These are phyloP conservation scores for Lagenorhynchus albirostris DNA, from an alignment of 2,113 vertebrate genomes.

Conservation along the genomic window DNA sequence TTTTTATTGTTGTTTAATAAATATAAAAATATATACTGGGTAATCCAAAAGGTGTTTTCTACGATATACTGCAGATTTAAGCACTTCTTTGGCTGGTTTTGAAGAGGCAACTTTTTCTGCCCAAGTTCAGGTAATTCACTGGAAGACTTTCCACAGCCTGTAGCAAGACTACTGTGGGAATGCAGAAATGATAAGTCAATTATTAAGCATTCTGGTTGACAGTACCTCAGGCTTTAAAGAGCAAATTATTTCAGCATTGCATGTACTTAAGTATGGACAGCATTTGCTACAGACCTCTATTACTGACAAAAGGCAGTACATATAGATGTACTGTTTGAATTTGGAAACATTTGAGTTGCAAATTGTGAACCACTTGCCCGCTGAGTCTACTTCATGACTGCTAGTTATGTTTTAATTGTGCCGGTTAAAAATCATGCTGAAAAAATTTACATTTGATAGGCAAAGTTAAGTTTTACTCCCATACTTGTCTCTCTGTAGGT, in stretches of 20 bases:
- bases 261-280: slow-evolving; percentile 75
- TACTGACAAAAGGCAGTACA: slow-evolving; percentile 78
- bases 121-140: slow-evolving; percentile 84
- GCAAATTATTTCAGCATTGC: slow-evolving; percentile 90
- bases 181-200: slow-evolving; percentile 82
- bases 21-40: slow-evolving; percentile 72
- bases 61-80: slow-evolving; percentile 88
- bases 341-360: slow-evolving; percentile 82
- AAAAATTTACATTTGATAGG: slow-evolving; percentile 99
- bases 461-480: slow-evolving; percentile 99
- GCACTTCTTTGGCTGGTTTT: slow-evolving; percentile 79
- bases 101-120: slow-evolving; percentile 82
- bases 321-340: slow-evolving; percentile 77
- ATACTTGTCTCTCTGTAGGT: slow-evolving; percentile 99
- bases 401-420: slow-evolving; percentile 96
- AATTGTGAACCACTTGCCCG: slow-evolving; percentile 99
- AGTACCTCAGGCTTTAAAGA: slow-evolving; percentile 80
- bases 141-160: slow-evolving; percentile 87
- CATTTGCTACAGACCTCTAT: slow-evolving; percentile 84
- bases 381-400: slow-evolving; percentile 96
- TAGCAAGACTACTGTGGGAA: slow-evolving; percentile 88
- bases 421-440: slow-evolving; percentile 99
- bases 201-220: slow-evolving; percentile 82
- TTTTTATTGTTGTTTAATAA: slow-evolving; percentile 73
- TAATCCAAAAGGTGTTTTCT: slow-evolving; percentile 83